Percentiles rank a stretch among this genome's conserved stretches.
These are phyloP conservation scores for Chiloscyllium plagiosum DNA, from an alignment of 2,113 vertebrate genomes.

Conservation along the genomic window DNA sequence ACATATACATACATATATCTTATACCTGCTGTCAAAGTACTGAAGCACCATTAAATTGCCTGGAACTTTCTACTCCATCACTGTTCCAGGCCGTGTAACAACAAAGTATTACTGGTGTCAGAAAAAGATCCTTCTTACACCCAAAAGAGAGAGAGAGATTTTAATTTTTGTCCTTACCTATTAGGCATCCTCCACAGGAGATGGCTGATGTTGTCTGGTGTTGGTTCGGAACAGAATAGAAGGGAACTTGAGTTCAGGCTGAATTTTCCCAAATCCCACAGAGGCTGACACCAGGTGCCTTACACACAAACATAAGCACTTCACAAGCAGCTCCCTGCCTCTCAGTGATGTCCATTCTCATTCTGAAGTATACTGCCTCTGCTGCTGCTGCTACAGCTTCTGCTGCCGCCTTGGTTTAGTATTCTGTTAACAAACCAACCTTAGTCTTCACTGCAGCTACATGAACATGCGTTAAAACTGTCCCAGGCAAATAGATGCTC, in stretches of 20 bases:
- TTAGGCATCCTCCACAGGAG: conserved; percentile 49
- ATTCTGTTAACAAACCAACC: conserved; percentile 37
- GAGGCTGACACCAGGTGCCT: conserved; percentile 51
- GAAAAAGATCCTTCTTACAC: neutral
- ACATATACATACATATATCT: neutral
- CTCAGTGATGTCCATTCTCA: conserved; percentile 38
- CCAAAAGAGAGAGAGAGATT: neutral
- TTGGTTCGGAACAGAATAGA: conserved; percentile 38
- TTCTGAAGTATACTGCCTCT: neutral
- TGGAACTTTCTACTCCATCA: conserved; percentile 18
- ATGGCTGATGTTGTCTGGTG: conserved; percentile 42
- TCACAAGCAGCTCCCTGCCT: conserved; percentile 39
- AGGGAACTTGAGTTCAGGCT: conserved; percentile 48
- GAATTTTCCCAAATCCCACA: conserved; percentile 48
- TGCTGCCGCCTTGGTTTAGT: conserved; percentile 28
- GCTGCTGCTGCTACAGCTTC: neutral
- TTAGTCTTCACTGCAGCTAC: conserved; percentile 29
- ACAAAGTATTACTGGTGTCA: conserved; percentile 32
- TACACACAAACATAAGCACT: conserved; percentile 45
- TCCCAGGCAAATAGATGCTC: conserved; percentile 37
- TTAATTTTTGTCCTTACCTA: conserved; percentile 46
- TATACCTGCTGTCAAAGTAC: conserved; percentile 30
- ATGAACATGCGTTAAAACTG: conserved; percentile 5
- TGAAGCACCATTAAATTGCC: neutral
- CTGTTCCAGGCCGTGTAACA: neutral